These are phyloP conservation scores for Monodelphis domestica DNA, from an alignment of 2,797 vertebrate genomes.

Conservation along the genomic window DNA sequence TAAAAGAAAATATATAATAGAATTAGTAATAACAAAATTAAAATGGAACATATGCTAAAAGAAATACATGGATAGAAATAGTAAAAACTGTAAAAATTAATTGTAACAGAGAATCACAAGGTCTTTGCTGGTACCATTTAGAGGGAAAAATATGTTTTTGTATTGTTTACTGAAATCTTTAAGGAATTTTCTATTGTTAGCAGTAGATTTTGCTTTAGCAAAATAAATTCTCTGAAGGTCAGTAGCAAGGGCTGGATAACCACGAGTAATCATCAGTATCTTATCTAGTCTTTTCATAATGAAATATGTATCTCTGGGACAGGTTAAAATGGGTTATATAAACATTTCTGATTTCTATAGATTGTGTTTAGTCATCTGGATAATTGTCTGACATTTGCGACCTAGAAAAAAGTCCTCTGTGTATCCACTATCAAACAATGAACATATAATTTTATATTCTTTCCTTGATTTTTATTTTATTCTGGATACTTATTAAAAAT, in stretches of 20 bases:
- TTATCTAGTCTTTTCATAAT: conserved; percentile 37
- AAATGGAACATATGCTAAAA: conserved; percentile 18
- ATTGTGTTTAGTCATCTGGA: conserved; percentile 50
- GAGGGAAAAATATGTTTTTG: not conserved
- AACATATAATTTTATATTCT: conserved; percentile 45
- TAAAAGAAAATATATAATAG: conserved; percentile 31
- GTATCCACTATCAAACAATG: conserved; percentile 43
- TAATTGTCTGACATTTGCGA: conserved; percentile 49
- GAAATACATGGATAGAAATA: conserved; percentile 36
- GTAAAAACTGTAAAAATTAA: conserved; percentile 43
- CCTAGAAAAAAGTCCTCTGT: conserved; percentile 36
- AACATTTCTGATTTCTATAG: conserved; percentile 54
- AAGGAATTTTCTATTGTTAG: conserved; percentile 14
- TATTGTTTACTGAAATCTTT: not conserved
- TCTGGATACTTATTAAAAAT: conserved; percentile 46
- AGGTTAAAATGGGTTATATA: conserved; percentile 51
- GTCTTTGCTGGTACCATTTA: conserved; percentile 8
- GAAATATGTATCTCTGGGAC: conserved; percentile 34
- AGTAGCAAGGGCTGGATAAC: not conserved
- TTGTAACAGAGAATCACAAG: conserved; percentile 14
- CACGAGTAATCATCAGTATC: not conserved
- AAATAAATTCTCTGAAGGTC: conserved; percentile 12
- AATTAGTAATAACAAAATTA: not conserved
- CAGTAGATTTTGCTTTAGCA: not conserved
- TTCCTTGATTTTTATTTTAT: conserved; percentile 48